Base-by-base conservation (phyloP, 2,113 vertebrate species). In the Psephotus haematonotus region DNA sequence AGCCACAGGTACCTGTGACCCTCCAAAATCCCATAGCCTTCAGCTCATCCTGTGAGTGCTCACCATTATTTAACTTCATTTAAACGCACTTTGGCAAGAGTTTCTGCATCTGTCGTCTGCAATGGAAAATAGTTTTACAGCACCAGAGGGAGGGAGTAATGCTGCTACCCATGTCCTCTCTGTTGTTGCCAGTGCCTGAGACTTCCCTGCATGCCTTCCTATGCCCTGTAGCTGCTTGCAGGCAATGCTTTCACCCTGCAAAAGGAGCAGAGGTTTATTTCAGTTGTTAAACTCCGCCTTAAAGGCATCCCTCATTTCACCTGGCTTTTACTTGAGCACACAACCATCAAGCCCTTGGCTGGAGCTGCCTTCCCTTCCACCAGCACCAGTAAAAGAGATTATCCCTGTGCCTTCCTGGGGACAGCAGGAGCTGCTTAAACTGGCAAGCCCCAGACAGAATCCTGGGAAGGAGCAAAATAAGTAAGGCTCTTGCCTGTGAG, bases 151-250 rank as follows among this genome's bases (percentile, higher is more conserved):
- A 57, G 37, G 0, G 1, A 25, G n/a, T 13, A 37, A 33, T 37
- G 55, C 35, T 33, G 7, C 14, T 14, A 17, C 37, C 31, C 14
- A 14, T 1, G 0, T 39, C 50, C 50, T 9, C 39, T 69, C 63
- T 33, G 35, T 16, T 70, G 25, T 7, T 7, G 0, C 69, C 43
- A 28, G 41, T 13, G 46, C 59, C 0, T 1, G 11, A 27, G 35
- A 39, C 59, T 7, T 50, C 62, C 28, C 53, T 19, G 28, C 22
- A 8, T 0, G 7, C 18, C 19, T n/a, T 47, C 39, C 35, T 3
- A 0, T 28, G 25, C 39, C 49, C 52, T 4, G 4, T 6, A 35
- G 53, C 27, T 1, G 2, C 18, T 43, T 31, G 59, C 8, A 50
- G n/a, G n/a, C 2, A 9, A 44, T 2, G 6, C 37, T 62, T 79